phyloP scores from a whole-genome alignment of 2,888 invertebrate species.

The Adineta ricciae region DNA sequence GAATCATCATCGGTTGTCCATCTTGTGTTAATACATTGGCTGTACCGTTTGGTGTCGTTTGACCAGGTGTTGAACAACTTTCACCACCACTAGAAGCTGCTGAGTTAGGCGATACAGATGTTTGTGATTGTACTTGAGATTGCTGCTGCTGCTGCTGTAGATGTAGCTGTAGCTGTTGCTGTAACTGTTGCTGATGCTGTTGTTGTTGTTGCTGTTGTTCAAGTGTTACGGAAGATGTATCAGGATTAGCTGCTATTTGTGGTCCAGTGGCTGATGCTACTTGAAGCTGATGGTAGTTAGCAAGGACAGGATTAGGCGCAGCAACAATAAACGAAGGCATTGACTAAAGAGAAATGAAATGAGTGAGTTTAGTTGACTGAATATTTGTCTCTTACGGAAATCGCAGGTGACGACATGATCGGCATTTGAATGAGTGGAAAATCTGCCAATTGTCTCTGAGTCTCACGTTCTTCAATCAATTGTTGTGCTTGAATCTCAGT shows the following conservation, averaged over 20 bases:
- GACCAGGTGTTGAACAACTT: not conserved
- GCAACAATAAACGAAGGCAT: not conserved
- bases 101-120: not conserved
- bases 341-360: not conserved
- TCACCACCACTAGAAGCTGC: not conserved
- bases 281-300: not conserved
- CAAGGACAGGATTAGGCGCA: not conserved
- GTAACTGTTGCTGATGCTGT: not conserved
- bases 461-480: slow-evolving; percentile 3
- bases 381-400: not conserved
- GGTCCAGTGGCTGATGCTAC: not conserved
- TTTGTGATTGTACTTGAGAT: too few relatives aligned
- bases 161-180: not conserved
- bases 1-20: not conserved
- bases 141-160: not conserved
- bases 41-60: not conserved
- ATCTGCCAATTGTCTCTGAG: not conserved
- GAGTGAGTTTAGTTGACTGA: too few relatives aligned
- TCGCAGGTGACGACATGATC: not conserved
- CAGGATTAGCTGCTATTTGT: not conserved
- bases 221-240: not conserved
- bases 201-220: not conserved
- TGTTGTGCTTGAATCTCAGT: not conserved
- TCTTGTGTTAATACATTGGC: not conserved
- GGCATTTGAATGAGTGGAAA: not conserved